These are phyloP conservation scores for Heterotis niloticus DNA, from an alignment of 2,113 vertebrate species.

Conservation along the genomic window DNA sequence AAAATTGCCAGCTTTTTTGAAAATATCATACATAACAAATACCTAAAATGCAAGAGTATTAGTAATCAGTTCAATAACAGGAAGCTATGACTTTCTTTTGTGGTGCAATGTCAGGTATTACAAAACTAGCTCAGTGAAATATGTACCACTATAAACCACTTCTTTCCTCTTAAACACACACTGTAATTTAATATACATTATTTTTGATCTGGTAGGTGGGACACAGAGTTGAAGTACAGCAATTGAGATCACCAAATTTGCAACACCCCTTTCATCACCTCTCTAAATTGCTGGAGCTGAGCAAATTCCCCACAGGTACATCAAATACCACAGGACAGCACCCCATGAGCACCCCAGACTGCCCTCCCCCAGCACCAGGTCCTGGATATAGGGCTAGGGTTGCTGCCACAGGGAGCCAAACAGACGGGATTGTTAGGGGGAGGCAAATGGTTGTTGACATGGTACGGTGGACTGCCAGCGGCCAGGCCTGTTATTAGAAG, in stretches of 20 bases:
- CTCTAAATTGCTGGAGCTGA: background rate
- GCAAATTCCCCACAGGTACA: constrained; percentile 3
- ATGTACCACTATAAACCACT: too few species aligned
- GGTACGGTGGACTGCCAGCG: constrained; percentile 33
- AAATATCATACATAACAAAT: background rate
- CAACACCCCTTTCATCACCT: background rate
- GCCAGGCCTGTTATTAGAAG: constrained; percentile 41
- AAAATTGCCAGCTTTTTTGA: background rate
- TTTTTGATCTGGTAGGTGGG: background rate
- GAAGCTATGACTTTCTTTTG: background rate
- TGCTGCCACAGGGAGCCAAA: constrained; percentile 35
- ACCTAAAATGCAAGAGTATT: too few species aligned
- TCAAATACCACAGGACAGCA: constrained; percentile 38
- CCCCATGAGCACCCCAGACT: constrained; percentile 10
- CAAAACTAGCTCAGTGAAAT: too few species aligned
- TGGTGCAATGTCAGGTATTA: too few species aligned
- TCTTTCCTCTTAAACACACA: too few species aligned
- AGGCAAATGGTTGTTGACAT: constrained; percentile 53
- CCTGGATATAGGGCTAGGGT: too few species aligned
- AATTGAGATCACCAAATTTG: background rate
- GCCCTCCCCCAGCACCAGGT: too few species aligned
- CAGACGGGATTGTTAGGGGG: constrained; percentile 41
- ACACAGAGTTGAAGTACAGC: background rate
- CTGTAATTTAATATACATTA: too few species aligned
- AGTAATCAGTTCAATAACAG: background rate